Percentiles rank a stretch among this genome's conserved stretches.
phyloP scores from a whole-genome alignment of 2,113 vertebrate genomes.

The Rostratula benghalensis region DNA sequence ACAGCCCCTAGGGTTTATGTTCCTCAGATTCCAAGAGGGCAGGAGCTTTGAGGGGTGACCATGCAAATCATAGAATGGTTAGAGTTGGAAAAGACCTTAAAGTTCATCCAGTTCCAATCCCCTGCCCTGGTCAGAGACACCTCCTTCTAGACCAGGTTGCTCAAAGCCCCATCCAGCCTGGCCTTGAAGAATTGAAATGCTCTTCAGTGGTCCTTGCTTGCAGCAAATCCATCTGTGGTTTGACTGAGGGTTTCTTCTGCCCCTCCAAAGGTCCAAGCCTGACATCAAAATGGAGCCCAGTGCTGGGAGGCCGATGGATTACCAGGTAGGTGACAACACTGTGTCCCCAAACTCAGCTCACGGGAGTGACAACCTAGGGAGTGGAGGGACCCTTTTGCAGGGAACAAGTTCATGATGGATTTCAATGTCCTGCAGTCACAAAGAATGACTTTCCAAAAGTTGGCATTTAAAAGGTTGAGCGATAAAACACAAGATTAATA shows the following conservation, averaged over 20 bases:
- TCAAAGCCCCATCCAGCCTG: neutral
- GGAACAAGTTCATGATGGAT: neutral
- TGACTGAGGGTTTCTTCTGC: neutral
- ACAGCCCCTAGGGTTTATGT: neutral
- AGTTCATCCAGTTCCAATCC: neutral
- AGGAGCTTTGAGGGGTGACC: neutral
- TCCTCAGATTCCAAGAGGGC: neutral
- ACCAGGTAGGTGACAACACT: constrained; percentile 80
- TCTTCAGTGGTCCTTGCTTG: neutral
- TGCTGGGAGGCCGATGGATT: constrained; percentile 92
- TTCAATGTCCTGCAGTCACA: fast-evolving
- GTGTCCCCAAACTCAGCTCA: neutral
- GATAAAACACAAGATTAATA: fast-evolving
- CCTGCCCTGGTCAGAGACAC: neutral
- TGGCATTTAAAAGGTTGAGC: fast-evolving
- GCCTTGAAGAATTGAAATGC: neutral
- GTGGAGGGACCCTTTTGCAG: neutral
- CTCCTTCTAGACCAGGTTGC: neutral
- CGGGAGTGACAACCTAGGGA: fast-evolving
- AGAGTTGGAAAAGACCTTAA: neutral
- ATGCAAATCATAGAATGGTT: neutral
- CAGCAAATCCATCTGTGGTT: neutral
- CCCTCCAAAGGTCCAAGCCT: constrained; percentile 87
- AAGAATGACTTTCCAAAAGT: neutral
- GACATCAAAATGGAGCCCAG: constrained; percentile 97